phyloP scores from a whole-genome alignment of 2,888 invertebrate genomes.

The Cosmorhoe ocellata region DNA sequence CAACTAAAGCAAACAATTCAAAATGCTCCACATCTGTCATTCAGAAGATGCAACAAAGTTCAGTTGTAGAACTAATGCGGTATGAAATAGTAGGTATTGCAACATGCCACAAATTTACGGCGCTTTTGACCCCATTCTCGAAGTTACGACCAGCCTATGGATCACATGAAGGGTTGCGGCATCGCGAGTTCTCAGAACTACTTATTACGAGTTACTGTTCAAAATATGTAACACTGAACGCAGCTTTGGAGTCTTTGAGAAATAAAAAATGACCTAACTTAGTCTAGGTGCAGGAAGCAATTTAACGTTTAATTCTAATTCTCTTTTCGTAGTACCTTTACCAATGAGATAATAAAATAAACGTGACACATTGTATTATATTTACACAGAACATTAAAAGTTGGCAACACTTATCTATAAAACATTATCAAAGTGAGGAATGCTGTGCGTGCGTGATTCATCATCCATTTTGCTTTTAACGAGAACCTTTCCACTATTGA shows the following conservation, averaged over 20 bases:
- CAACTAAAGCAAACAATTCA: slow-evolving; percentile 10
- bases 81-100: slow-evolving; percentile 21
- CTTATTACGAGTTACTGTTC: neutral
- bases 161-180: slow-evolving; percentile 11
- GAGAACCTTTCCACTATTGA: slow-evolving; percentile 1
- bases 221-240: too few relatives aligned
- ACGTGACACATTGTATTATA: neutral
- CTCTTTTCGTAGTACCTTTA: too few relatives aligned
- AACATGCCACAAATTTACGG: slow-evolving; percentile 27
- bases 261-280: too few relatives aligned
- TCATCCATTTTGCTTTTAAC: neutral
- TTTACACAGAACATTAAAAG: neutral
- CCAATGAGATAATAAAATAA: neutral
- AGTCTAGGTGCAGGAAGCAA: too few relatives aligned
- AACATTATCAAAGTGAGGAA: slow-evolving; percentile 9
- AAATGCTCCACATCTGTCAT: slow-evolving; percentile 5
- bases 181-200: slow-evolving; percentile 5
- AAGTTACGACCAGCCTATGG: slow-evolving; percentile 23
- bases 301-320: too few relatives aligned
- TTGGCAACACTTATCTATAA: slow-evolving; percentile 7
- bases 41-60: slow-evolving; percentile 10
- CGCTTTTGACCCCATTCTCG: slow-evolving; percentile 32
- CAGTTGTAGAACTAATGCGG: slow-evolving; percentile 10
- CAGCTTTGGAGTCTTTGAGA: too few relatives aligned
- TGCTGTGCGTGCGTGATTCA: slow-evolving; percentile 10